Base-by-base conservation (phyloP, 1,140 invertebrate genomes). In the Atopsyche davidsoni region DNA sequence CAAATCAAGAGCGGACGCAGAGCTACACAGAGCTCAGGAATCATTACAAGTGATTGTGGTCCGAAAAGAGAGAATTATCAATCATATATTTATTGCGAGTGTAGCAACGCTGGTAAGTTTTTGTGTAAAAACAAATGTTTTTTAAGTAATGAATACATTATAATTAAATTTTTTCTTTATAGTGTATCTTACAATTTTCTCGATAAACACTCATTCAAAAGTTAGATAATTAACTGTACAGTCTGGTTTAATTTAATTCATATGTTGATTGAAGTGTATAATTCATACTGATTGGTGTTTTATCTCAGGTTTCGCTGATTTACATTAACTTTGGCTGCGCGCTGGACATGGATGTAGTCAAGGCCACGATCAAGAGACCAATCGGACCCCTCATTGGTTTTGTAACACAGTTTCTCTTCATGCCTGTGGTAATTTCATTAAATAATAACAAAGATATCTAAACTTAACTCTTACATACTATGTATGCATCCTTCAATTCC, bases 241-340 rank as follows among this genome's bases (percentile, higher is more conserved):
- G n/a, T n/a, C n/a, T 28, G 25, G 6, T n/a, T 28, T 28, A 28
- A 28, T 6, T 28, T 7, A 28, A 28, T 28, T 28, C n/a, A 7
- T 28, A n/a, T 6, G 6, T 7, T 28, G n/a, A 28, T 28, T 28
- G 25, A 28, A 6, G 6, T 28, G n/a, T 7, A 28, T 28, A 28
- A 16, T 7, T 9, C 4, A 14, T 16, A 36, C 14, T 36, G 14
- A 10, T 10, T 6, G 4, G 14, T 10, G 6, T 40, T 40, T 36
- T 51, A 31, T 62, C 61, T 3, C 58, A 74, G 72, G 65, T 74
- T 18, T 82, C 84, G 1, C 71, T 94, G 36, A 82, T 93, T 52
- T 96, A 92, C 63, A 86, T 96, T 35, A 94, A 96, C 69, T 95
- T 96, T 74, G 93, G 93, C 1, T 94, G 91, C 66, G 89, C 92